A percentile compares a stretch with the other conserved stretches of the same genome.
Conservation (phyloP, 2,113 vertebrate genomes). For the Chionodraco myersi region DNA sequence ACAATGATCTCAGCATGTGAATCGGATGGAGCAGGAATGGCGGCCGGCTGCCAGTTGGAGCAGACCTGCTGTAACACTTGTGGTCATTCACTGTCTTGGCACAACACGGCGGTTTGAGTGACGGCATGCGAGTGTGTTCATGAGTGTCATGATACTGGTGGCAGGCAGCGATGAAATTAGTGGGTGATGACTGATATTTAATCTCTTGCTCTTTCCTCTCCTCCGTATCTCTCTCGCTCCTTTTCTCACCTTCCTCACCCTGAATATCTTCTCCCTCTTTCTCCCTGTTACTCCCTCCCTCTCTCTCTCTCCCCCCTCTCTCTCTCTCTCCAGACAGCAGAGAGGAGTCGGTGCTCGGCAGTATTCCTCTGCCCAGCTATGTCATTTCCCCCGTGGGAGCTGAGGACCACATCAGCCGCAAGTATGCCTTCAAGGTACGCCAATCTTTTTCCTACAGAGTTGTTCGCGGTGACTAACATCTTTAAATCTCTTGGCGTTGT, state of each 20-base stretch:
- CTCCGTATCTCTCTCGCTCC: constrained; percentile 45
- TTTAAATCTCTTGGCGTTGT: neutral
- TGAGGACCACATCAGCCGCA: constrained; percentile 95
- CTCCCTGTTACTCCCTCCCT: neutral
- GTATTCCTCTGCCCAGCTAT: constrained; percentile 95
- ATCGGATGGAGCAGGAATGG: constrained; percentile 22
- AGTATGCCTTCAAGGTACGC: constrained; percentile 95
- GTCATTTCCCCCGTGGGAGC: constrained; percentile 88
- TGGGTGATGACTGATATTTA: constrained; percentile 68
- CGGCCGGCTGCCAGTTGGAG: constrained; percentile 37
- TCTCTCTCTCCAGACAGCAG: constrained; percentile 88
- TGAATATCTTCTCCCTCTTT: neutral
- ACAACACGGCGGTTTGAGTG: constrained; percentile 26
- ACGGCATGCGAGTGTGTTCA: constrained; percentile 4
- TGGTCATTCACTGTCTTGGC: constrained; percentile 52
- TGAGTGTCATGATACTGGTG: constrained; percentile 48
- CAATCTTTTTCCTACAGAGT: neutral
- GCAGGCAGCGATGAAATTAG: constrained; percentile 52
- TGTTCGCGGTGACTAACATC: neutral
- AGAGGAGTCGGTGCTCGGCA: constrained; percentile 94
- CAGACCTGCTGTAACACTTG: constrained; percentile 15
- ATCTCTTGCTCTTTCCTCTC: constrained; percentile 32
- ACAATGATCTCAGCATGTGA: constrained; percentile 22
- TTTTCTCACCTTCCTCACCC: constrained; percentile 45
- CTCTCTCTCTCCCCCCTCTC: neutral